Percentiles rank a stretch among this genome's conserved stretches.
Evolutionary conservation across 2,113 vertebrate species (phyloP).

Genomic region (Reinhardtius hippoglossoides): DNA sequence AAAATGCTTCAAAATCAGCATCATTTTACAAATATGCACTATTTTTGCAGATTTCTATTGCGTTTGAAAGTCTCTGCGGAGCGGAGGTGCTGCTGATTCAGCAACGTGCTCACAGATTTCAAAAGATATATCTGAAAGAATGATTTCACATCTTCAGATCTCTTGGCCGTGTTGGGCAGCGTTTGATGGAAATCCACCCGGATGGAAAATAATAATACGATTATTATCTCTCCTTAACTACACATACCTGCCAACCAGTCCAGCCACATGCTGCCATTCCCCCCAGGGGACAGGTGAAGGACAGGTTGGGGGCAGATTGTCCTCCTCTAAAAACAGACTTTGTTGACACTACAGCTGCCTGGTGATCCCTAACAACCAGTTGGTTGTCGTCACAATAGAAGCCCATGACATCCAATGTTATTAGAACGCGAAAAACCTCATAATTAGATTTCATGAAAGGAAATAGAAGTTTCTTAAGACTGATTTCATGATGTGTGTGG

Average conservation of each 20-base stretch:
- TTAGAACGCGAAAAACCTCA: not conserved
- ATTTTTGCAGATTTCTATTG: no score
- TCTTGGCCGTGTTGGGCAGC: no score
- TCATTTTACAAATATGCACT: no score
- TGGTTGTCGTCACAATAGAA: slow-evolving; percentile 1
- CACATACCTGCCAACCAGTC: not conserved
- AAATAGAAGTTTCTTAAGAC: no score
- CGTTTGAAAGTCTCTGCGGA: no score
- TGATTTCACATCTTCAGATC: no score
- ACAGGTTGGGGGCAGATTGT: not conserved
- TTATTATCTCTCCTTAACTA: not conserved
- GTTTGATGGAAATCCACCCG: no score
- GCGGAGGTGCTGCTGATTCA: no score
- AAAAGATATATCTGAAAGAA: no score
- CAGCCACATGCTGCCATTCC: not conserved
- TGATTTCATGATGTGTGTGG: not conserved
- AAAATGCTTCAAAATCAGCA: no score
- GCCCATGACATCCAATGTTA: not conserved
- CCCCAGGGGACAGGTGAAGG: not conserved
- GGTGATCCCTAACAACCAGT: not conserved
- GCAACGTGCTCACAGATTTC: no score
- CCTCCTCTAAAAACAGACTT: not conserved
- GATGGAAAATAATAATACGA: no score
- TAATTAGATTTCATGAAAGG: not conserved
- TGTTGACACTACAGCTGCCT: not conserved